A percentile compares a stretch with the other conserved stretches of the same genome.
phyloP scores from a whole-genome alignment of 2,888 invertebrate genomes.

The Amiota communis region DNA sequence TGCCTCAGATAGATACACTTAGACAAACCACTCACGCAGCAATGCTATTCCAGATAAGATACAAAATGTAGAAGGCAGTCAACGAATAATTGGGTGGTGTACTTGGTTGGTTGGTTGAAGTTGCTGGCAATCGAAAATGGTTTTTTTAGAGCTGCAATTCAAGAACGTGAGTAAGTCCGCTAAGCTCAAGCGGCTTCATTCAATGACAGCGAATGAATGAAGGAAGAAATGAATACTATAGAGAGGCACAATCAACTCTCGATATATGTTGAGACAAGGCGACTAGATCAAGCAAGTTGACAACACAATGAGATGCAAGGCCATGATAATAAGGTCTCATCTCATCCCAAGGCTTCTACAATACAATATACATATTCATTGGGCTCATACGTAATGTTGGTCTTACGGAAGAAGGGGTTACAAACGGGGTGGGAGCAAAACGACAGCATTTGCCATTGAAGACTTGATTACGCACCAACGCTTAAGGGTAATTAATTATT shows the following conservation, averaged over 20 bases:
- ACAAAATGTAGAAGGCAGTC: neutral
- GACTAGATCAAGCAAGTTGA: slow-evolving; percentile 22
- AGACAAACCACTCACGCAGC: neutral
- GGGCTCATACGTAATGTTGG: too few relatives aligned
- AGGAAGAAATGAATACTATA: too few relatives aligned
- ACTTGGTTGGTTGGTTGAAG: neutral
- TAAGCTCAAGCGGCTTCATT: slow-evolving; percentile 12
- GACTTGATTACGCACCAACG: slow-evolving; percentile 53
- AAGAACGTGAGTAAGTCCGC: slow-evolving; percentile 14
- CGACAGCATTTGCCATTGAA: too few relatives aligned
- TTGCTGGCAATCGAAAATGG: slow-evolving; percentile 7
- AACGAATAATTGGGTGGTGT: neutral
- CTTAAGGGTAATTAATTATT: slow-evolving; percentile 63
- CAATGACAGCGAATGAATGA: neutral
- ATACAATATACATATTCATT: too few relatives aligned
- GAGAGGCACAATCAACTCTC: too few relatives aligned
- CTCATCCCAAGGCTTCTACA: neutral
- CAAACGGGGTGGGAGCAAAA: too few relatives aligned
- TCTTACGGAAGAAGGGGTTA: too few relatives aligned
- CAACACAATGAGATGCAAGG: slow-evolving; percentile 32
- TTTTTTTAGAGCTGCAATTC: neutral
- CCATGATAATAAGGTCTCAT: slow-evolving; percentile 42
- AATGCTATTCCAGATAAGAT: neutral
- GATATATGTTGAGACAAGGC: neutral
- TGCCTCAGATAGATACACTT: neutral